These are phyloP conservation scores for Ruditapes philippinarum DNA, from an alignment of 1,140 invertebrate species.

Conservation along the genomic window DNA sequence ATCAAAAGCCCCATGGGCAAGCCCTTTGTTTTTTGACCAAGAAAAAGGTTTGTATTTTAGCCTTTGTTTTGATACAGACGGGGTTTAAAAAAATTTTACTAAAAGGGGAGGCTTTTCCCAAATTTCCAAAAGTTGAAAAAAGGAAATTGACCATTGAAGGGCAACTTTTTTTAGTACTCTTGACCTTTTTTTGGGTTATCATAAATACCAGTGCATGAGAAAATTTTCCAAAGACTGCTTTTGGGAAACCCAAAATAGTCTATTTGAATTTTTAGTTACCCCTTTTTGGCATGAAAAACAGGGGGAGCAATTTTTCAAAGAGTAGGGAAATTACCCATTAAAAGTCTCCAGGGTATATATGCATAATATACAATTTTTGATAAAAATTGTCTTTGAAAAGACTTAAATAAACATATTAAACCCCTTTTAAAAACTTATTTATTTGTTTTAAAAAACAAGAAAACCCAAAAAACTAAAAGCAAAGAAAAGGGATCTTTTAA, in stretches of 20 bases:
- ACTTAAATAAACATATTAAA: too few relatives aligned
- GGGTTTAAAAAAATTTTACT: constrained; percentile 86
- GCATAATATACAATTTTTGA: constrained; percentile 63
- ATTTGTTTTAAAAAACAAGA: too few relatives aligned
- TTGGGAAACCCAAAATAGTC: constrained; percentile 66
- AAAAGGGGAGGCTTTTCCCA: not conserved
- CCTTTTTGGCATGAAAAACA: constrained; percentile 70
- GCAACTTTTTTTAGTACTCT: not conserved
- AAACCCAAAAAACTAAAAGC: too few relatives aligned
- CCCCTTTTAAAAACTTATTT: too few relatives aligned
- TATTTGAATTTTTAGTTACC: too few relatives aligned
- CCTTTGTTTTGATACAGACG: constrained; percentile 87
- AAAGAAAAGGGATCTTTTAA: too few relatives aligned
- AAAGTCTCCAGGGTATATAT: constrained; percentile 52
- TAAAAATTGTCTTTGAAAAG: constrained; percentile 45
- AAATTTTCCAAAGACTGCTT: constrained; percentile 71
- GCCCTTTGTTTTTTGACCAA: constrained; percentile 82
- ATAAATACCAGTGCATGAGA: constrained; percentile 6
- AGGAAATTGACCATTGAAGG: not conserved
- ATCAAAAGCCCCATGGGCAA: constrained; percentile 72
- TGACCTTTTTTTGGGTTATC: too few relatives aligned
- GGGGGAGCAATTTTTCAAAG: constrained; percentile 55
- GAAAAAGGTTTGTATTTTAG: constrained; percentile 87
- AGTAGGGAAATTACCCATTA: constrained; percentile 60
- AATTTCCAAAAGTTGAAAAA: constrained; percentile 10